Conservation (phyloP, 2,113 vertebrate genomes). For the Herpailurus yagouaroundi region DNA sequence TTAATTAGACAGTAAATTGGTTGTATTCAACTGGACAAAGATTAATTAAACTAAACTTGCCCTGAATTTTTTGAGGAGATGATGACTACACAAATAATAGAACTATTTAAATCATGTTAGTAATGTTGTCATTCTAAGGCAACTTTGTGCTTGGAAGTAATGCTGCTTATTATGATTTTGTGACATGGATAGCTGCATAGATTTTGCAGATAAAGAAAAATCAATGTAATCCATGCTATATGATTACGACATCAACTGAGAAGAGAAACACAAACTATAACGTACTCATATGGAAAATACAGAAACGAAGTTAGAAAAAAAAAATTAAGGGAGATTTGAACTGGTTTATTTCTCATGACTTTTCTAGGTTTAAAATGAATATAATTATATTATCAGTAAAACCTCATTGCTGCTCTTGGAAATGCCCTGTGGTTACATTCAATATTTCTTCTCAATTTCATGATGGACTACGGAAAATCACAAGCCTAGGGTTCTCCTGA, state of each 20-base stretch:
- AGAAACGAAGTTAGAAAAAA: slow-evolving; percentile 19
- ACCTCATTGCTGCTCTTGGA: neutral
- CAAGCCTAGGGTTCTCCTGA: neutral
- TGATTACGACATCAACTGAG: slow-evolving; percentile 11
- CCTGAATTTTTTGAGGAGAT: neutral
- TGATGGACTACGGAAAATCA: neutral
- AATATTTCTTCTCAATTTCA: neutral
- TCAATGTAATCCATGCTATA: neutral
- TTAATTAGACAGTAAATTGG: neutral
- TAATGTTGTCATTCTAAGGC: neutral
- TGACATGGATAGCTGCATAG: neutral
- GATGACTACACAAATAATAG: neutral
- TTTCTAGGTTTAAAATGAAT: slow-evolving; percentile 34
- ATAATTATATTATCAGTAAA: slow-evolving; percentile 26
- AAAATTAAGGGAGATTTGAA: neutral
- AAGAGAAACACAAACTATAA: slow-evolving; percentile 31
- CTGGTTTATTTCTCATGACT: neutral
- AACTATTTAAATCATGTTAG: neutral
- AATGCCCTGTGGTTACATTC: neutral
- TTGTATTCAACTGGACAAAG: neutral
- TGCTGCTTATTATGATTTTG: neutral
- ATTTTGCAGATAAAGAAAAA: slow-evolving; percentile 38
- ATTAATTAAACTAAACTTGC: neutral
- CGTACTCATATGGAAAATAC: slow-evolving; percentile 13
- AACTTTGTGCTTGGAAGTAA: neutral